phyloP scores from a whole-genome alignment of 2,797 vertebrate species.

The Sebastes vulpes region DNA sequence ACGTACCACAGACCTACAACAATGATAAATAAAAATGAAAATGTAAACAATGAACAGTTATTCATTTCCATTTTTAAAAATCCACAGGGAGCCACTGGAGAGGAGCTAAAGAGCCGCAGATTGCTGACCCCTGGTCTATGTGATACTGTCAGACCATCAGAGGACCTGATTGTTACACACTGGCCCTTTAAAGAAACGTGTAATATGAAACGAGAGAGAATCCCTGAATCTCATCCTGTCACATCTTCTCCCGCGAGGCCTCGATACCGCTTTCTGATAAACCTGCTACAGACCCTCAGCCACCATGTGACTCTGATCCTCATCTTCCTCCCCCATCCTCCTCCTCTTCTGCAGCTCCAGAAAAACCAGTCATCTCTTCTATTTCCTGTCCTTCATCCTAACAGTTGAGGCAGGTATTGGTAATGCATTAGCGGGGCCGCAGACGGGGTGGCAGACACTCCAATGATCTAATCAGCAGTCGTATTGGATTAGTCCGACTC shows the following conservation, averaged over 20 bases:
- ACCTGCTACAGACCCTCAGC: neutral
- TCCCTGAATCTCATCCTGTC: neutral
- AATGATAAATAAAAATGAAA: too few species aligned
- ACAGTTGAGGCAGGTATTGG: constrained; percentile 15
- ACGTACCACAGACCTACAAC: too few species aligned
- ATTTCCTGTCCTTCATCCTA: constrained; percentile 36
- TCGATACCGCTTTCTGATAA: too few species aligned
- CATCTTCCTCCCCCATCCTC: neutral
- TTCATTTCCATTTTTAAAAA: too few species aligned
- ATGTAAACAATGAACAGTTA: too few species aligned
- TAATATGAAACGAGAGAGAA: neutral
- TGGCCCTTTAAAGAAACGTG: neutral
- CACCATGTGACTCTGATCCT: constrained; percentile 26
- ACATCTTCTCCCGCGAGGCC: neutral
- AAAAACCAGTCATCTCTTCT: neutral
- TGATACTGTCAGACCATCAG: too few species aligned
- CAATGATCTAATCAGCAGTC: constrained; percentile 36
- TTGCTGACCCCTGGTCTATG: too few species aligned
- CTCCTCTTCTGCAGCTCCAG: neutral
- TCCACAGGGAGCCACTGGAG: too few species aligned
- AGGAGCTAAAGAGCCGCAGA: too few species aligned
- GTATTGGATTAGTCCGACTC: constrained; percentile 55
- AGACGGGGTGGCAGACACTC: constrained; percentile 41
- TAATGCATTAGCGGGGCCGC: constrained; percentile 10
- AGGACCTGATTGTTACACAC: too few species aligned